These are phyloP conservation scores for Emydoidea blandingii DNA, from an alignment of 2,797 vertebrate genomes.

Conservation along the genomic window DNA sequence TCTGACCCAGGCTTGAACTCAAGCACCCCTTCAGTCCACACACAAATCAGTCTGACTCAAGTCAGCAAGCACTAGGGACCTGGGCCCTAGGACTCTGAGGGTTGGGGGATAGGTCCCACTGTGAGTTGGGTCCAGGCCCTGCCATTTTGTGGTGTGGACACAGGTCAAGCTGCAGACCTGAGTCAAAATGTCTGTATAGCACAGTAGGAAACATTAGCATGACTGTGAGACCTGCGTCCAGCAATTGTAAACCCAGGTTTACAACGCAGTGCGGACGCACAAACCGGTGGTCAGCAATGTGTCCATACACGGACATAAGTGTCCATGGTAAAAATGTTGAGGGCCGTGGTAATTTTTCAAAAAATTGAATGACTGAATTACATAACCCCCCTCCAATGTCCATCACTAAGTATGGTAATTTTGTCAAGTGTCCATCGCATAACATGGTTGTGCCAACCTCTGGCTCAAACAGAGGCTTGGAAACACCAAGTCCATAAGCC, in stretches of 20 bases:
- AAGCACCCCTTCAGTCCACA: neutral
- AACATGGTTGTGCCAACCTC: no score
- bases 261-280: neutral
- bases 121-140: neutral
- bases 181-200: neutral
- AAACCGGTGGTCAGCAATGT: no score
- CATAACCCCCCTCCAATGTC: no score
- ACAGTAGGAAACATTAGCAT: neutral
- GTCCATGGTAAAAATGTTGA: no score
- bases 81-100: no score
- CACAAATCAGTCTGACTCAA: neutral
- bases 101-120: neutral
- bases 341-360: no score
- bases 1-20: neutral
- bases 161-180: neutral
- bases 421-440: no score
- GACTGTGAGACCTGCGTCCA: neutral
- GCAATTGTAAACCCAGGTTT: neutral
- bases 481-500: neutral
- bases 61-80: neutral
- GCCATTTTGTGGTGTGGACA: neutral
- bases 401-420: no score
- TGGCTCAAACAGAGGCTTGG: neutral
- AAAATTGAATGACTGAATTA: no score
- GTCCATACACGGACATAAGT: no score